These are phyloP conservation scores for Anhinga anhinga DNA, from an alignment of 2,113 vertebrate species.

Conservation along the genomic window DNA sequence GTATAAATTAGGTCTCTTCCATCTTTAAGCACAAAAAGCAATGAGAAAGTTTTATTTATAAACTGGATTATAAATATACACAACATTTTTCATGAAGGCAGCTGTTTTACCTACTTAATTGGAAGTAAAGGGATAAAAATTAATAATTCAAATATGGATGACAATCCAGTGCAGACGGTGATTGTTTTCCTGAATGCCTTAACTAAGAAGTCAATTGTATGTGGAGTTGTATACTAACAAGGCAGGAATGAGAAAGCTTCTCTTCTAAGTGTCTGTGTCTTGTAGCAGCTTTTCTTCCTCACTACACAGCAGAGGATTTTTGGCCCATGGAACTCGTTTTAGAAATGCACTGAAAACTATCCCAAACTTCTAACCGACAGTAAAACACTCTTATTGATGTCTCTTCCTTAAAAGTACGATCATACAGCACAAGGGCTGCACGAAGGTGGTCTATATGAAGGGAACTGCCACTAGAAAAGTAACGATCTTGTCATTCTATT, in stretches of 20 bases:
- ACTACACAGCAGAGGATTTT: neutral
- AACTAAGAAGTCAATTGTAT: neutral
- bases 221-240: neutral
- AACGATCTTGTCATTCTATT: neutral
- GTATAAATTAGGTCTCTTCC: neutral
- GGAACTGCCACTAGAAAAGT: neutral
- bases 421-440: neutral
- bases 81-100: neutral
- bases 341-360: neutral
- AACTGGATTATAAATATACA: neutral
- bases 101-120: neutral
- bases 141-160: neutral
- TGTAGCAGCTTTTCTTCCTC: neutral
- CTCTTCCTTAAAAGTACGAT: neutral
- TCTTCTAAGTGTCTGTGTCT: neutral
- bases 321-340: neutral
- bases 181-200: neutral
- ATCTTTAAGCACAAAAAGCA: neutral
- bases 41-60: neutral
- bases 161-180: neutral
- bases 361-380: neutral
- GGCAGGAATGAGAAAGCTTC: neutral
- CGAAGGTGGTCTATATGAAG: neutral
- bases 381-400: neutral
- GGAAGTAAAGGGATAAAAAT: slow-evolving; percentile 7